Percentiles rank a stretch among this genome's conserved stretches.
Evolutionary conservation across 2,113 vertebrate species (phyloP).

Genomic region (Phaethornis superciliosus): DNA sequence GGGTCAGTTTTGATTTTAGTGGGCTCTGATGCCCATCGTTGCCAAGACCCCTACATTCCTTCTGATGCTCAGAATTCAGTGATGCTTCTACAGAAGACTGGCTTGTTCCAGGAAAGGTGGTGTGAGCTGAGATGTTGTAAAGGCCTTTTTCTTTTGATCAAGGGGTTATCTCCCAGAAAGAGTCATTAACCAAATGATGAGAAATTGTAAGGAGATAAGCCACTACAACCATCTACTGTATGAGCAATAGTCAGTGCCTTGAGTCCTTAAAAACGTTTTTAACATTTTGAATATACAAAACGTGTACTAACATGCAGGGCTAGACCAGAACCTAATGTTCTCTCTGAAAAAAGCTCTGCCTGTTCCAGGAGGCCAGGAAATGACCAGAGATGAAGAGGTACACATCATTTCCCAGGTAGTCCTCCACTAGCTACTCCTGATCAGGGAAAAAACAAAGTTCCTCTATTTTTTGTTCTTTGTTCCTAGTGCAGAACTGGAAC

Average conservation of each 20-base stretch:
- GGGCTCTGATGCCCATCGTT: neutral
- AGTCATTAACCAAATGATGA: neutral
- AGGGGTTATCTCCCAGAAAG: neutral
- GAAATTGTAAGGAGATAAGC: neutral
- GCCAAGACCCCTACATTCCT: neutral
- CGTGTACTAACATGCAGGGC: neutral
- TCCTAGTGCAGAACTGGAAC: neutral
- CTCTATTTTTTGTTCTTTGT: neutral
- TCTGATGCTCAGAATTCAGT: neutral
- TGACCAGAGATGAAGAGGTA: neutral
- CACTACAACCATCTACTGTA: neutral
- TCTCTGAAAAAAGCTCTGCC: neutral
- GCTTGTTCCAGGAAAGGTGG: neutral
- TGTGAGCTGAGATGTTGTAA: neutral
- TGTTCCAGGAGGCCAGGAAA: neutral
- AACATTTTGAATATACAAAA: neutral
- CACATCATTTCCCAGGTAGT: fast-evolving
- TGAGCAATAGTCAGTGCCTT: neutral
- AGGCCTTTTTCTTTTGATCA: neutral
- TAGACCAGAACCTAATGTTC: neutral
- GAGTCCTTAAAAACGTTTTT: neutral
- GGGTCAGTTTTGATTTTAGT: neutral
- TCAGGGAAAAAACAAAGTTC: neutral
- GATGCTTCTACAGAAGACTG: neutral
- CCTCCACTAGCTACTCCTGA: neutral